Percentiles rank a stretch among this genome's conserved stretches.
Conservation (phyloP, 2,113 vertebrate genomes). For the Lucifuga dentata region DNA sequence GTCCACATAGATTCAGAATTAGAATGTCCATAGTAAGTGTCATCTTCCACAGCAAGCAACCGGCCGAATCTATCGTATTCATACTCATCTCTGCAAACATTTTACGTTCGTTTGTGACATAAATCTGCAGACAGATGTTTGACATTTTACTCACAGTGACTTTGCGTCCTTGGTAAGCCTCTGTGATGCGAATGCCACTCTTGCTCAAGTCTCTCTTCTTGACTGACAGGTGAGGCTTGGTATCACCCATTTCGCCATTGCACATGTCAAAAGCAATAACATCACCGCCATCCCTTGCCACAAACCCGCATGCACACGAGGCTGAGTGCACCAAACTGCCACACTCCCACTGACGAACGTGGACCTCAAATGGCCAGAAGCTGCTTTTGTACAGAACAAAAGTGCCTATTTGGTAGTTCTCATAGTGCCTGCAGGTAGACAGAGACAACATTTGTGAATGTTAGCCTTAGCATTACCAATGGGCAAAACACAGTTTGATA, state of each 20-base stretch:
- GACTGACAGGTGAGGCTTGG: slow-evolving; percentile 86
- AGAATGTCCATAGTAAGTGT: too few species aligned
- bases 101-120: too few species aligned
- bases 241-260: slow-evolving; percentile 83
- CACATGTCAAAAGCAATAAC: slow-evolving; percentile 92
- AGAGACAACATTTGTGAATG: background rate
- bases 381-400: slow-evolving; percentile 90
- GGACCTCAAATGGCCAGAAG: slow-evolving; percentile 87
- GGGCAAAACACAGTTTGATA: too few species aligned
- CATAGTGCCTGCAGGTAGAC: slow-evolving; percentile 83
- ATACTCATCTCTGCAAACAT: too few species aligned
- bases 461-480: too few species aligned
- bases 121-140: background rate
- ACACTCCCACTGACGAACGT: slow-evolving; percentile 93
- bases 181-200: slow-evolving; percentile 85
- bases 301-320: slow-evolving; percentile 90
- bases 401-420: slow-evolving; percentile 90
- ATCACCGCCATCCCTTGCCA: slow-evolving; percentile 84
- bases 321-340: slow-evolving; percentile 83
- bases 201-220: slow-evolving; percentile 81
- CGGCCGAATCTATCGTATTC: too few species aligned
- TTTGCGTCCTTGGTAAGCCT: slow-evolving; percentile 93
- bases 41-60: too few species aligned
- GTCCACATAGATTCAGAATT: background rate
- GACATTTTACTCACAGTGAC: slow-evolving; percentile 85